Conservation (phyloP, 2,797 vertebrate species). For the Peromyscus aztecus region DNA sequence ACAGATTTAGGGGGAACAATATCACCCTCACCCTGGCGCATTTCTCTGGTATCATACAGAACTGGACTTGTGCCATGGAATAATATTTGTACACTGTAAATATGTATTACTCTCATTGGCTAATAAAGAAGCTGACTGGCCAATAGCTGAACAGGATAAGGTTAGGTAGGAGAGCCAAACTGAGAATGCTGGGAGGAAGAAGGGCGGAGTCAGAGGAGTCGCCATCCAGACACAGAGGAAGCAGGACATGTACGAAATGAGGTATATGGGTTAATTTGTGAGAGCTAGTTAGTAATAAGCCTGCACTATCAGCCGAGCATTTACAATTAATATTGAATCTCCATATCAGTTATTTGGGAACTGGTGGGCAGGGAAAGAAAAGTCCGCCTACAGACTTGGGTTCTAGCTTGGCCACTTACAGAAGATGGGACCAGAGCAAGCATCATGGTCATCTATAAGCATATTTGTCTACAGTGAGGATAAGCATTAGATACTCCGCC, state of each 20-base stretch:
- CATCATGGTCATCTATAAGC: not conserved
- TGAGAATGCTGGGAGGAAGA: not conserved
- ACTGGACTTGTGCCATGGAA: not conserved
- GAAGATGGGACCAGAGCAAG: not conserved
- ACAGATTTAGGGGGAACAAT: not conserved
- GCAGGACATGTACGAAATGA: not conserved
- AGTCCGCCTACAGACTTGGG: not conserved
- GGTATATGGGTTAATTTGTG: not conserved
- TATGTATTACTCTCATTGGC: not conserved
- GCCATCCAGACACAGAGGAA: not conserved
- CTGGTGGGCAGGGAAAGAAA: not conserved
- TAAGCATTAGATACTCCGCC: not conserved
- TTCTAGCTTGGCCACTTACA: not conserved
- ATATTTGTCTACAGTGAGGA: not conserved
- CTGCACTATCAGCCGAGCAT: not conserved
- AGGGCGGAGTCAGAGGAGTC: not conserved
- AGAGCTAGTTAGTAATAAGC: not conserved
- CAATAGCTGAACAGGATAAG: not conserved
- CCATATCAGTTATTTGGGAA: not conserved
- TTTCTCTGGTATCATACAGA: not conserved
- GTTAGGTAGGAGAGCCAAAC: not conserved
- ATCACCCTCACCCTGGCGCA: not conserved
- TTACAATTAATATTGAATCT: not conserved
- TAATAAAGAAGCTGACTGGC: not conserved
- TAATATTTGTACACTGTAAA: not conserved